Evolutionary conservation across 2,113 vertebrate genomes (phyloP).

Genomic region (Speoplatyrhinus poulsoni): DNA sequence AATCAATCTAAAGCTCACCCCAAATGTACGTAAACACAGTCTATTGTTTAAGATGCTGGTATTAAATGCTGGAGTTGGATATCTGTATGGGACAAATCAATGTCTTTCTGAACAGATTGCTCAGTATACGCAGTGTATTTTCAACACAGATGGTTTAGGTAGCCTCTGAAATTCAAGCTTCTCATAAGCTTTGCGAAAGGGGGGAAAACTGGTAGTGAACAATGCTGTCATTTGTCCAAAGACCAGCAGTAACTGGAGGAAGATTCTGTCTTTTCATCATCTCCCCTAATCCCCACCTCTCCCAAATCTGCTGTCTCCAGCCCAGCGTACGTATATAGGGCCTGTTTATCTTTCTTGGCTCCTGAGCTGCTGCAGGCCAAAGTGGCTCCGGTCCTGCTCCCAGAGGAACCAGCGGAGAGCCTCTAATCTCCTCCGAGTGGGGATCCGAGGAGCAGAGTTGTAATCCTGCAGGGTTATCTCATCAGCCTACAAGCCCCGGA

Average conservation of each 20-base stretch:
- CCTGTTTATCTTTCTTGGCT: constrained; percentile 54
- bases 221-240: background rate
- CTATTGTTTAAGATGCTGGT: too few species aligned
- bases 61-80: too few species aligned
- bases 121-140: background rate
- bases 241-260: constrained; percentile 10
- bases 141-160: background rate
- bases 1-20: too few species aligned
- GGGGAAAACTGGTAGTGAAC: background rate
- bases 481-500: constrained; percentile 59
- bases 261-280: constrained; percentile 27
- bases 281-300: constrained; percentile 37
- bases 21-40: too few species aligned
- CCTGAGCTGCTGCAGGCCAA: constrained; percentile 15
- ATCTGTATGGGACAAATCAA: too few species aligned
- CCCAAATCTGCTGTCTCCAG: background rate
- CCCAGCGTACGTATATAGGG: constrained; percentile 24
- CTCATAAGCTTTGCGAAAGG: background rate
- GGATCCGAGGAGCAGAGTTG: constrained; percentile 46
- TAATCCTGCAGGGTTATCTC: constrained; percentile 75
- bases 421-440: constrained; percentile 56
- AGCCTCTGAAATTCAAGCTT: background rate
- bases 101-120: too few species aligned
- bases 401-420: constrained; percentile 45
- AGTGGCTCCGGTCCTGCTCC: constrained; percentile 64